phyloP scores from a whole-genome alignment of 2,113 vertebrate genomes.

The Aythya baeri region DNA sequence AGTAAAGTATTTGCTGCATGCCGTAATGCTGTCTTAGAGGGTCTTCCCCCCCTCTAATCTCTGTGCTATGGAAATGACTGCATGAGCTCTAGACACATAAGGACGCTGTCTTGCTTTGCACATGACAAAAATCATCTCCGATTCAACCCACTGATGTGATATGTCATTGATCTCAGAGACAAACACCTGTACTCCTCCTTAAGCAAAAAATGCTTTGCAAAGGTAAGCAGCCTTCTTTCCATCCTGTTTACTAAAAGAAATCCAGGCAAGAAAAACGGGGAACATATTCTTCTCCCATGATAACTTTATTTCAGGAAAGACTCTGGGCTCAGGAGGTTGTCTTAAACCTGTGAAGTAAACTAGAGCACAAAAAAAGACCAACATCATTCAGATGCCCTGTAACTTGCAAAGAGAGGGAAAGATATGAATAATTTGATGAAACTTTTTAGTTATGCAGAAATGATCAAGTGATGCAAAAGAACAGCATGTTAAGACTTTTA shows the following conservation, averaged over 20 bases:
- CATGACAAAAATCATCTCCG: not conserved
- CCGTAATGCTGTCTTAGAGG: not conserved
- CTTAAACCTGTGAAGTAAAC: not conserved
- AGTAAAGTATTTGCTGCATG: not conserved
- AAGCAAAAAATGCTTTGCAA: not conserved
- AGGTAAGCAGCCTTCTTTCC: not conserved
- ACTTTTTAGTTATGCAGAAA: not conserved
- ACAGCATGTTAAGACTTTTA: not conserved
- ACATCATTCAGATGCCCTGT: not conserved
- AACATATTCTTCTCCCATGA: not conserved
- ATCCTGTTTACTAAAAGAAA: not conserved
- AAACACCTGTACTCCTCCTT: not conserved
- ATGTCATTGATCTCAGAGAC: not conserved
- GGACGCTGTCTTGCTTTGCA: not conserved
- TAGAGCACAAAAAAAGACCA: not conserved
- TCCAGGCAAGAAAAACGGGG: not conserved
- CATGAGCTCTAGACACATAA: not conserved
- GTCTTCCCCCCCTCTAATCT: not conserved
- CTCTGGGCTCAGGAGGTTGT: not conserved
- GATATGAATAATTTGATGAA: not conserved
- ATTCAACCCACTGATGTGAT: not conserved
- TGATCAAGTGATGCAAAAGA: not conserved
- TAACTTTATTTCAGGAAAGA: not conserved
- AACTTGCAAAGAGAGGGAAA: not conserved
- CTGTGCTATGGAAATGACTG: not conserved